Base-by-base conservation (phyloP, 2,797 vertebrate genomes). In the Sebastes matsubarae region DNA sequence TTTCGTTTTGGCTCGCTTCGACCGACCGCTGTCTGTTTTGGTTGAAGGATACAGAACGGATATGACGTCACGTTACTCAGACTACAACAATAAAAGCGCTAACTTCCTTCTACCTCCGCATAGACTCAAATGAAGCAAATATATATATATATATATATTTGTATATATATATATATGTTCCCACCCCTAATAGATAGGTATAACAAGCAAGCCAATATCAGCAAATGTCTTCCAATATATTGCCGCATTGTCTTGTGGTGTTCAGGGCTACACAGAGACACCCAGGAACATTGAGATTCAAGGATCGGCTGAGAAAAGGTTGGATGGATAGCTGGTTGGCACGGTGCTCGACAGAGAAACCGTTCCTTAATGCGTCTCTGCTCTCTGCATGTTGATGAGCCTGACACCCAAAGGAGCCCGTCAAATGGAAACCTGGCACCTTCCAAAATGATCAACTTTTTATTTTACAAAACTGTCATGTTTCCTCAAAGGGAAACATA, bases 381-480 rank as follows among this genome's bases (percentile, higher is more conserved):
- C 52, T 50, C 58, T 22, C 76, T 79, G 82, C 63, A 75, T 85
- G 55, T 67, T 30, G 68, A 87, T 77, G 75, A 86, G 16, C 11
- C 61, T 68, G 65, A 78, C 16, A 34, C 25, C 38, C 61, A 36
- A 67, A 67, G 5, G 65, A 69, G 27, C 38, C 42, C 1, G 5
- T 70, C 24, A 42, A 70, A 63, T 12, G 3, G 22, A 55, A 61
- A 68, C 20, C 38, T 36, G 36, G 29, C 29, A 14, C 60, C 16
- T 34, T 61, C 38, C 42, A 82, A 80, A 79, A 57, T 1, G 5
- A 58, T 46, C 13, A 69, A 0, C 14, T 71, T 27, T 46, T 63
- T 52, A n/a, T 52, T 52, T 8, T 67, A 27, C 55, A 55, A 68
- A 79, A 63, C 24, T 74, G 12, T 54, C n/a, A 11, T 1, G 34